Evolutionary conservation across 2,113 vertebrate species (phyloP).

Genomic region (Piaya cayana): DNA sequence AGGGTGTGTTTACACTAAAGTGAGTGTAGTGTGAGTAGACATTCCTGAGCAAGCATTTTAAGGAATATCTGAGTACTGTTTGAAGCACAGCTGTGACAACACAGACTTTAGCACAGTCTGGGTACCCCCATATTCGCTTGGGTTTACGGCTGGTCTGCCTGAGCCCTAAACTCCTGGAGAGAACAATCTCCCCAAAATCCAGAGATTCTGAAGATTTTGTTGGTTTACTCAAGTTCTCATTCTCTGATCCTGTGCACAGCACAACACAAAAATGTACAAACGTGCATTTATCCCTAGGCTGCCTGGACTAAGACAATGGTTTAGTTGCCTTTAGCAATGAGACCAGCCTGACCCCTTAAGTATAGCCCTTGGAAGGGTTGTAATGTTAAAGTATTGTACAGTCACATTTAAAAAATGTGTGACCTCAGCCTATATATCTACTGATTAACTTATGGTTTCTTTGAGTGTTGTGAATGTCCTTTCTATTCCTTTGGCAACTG

Average conservation of each 20-base stretch:
- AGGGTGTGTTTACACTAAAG: conserved; percentile 47
- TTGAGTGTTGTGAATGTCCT: background rate
- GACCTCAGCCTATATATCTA: background rate
- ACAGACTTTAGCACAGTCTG: background rate
- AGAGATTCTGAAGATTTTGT: background rate
- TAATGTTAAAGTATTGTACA: background rate
- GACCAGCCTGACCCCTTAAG: background rate
- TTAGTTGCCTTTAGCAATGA: background rate
- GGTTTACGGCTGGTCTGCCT: background rate
- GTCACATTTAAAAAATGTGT: background rate
- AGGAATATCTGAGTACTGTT: conserved; percentile 11
- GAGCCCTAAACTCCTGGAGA: background rate
- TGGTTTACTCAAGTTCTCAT: background rate
- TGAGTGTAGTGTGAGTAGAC: conserved; percentile 49
- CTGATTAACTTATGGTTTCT: background rate
- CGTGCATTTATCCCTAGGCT: background rate
- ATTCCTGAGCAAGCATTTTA: conserved; percentile 27
- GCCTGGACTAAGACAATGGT: background rate
- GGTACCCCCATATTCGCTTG: background rate
- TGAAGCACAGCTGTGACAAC: conserved; percentile 5
- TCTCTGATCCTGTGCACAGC: background rate
- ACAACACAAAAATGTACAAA: background rate
- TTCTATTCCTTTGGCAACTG: background rate
- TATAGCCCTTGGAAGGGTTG: background rate
- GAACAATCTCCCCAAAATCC: background rate